A percentile compares a stretch with the other conserved stretches of the same genome.
phyloP scores from a whole-genome alignment of 2,113 vertebrate species.

The Plectropomus leopardus region DNA sequence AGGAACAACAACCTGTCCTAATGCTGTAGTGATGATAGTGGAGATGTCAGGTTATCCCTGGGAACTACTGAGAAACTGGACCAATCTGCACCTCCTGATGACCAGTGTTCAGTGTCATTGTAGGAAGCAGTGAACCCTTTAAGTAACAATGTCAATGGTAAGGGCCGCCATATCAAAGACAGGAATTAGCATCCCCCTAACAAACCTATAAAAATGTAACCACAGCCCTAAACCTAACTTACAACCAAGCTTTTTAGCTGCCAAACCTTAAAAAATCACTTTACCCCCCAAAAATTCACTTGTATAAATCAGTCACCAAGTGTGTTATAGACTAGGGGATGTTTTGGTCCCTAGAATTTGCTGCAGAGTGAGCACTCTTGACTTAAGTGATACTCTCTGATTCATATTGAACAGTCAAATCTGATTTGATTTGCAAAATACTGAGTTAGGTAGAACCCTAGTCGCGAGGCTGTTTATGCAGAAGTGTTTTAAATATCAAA shows the following conservation, averaged over 20 bases:
- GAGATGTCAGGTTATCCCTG: background rate
- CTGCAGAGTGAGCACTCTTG: too few species aligned
- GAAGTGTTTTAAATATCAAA: too few species aligned
- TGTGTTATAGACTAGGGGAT: too few species aligned
- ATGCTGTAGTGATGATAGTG: background rate
- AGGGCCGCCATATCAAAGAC: background rate
- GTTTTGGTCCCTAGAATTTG: too few species aligned
- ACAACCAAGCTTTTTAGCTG: background rate
- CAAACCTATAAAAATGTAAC: background rate
- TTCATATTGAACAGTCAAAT: too few species aligned
- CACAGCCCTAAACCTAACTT: background rate
- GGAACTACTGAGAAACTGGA: background rate
- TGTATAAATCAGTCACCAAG: too few species aligned
- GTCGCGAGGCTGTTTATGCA: too few species aligned
- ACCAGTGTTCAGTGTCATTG: background rate
- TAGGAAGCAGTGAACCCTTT: background rate
- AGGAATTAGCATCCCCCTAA: background rate
- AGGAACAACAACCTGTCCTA: background rate
- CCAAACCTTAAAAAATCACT: background rate
- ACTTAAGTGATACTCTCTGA: too few species aligned
- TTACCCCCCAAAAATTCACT: too few species aligned
- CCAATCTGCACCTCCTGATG: background rate
- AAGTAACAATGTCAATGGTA: background rate
- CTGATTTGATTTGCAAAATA: too few species aligned
- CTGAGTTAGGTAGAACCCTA: too few species aligned